Percentiles rank a stretch among this genome's conserved stretches.
These are phyloP conservation scores for Pseudococcus jackbeardsleyi DNA, from an alignment of 2,888 invertebrate species.

Conservation along the genomic window DNA sequence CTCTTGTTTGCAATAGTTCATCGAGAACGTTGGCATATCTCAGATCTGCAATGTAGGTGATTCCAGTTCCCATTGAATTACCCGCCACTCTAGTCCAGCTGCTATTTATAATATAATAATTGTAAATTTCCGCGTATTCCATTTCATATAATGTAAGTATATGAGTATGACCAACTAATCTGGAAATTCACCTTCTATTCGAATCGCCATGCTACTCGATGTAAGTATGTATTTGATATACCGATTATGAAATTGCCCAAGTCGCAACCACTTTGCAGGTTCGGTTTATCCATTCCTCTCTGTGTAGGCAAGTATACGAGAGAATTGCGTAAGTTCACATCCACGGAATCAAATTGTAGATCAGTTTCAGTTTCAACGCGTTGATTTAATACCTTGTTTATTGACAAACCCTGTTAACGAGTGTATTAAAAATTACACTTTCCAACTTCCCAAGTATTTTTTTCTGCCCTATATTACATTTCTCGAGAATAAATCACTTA, in stretches of 20 bases:
- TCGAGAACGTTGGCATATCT: not conserved
- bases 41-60: constrained; percentile 34
- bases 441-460: not conserved
- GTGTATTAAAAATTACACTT: constrained; percentile 27
- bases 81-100: not conserved
- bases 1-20: constrained; percentile 14
- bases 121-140: constrained; percentile 29
- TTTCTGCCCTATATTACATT: constrained; percentile 21
- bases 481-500: not conserved
- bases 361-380: constrained; percentile 9
- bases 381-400: constrained; percentile 20
- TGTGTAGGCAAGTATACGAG: not conserved
- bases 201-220: not conserved
- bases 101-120: constrained; percentile 31
- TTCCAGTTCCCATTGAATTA: constrained; percentile 32
- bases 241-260: not conserved
- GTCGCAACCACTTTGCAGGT: not conserved
- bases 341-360: constrained; percentile 39
- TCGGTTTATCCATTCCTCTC: not conserved
- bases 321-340: constrained; percentile 20
- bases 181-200: constrained; percentile 25
- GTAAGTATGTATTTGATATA: not conserved
- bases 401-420: constrained; percentile 2
- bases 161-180: constrained; percentile 36
- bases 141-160: not conserved